These are phyloP conservation scores for Drosophila mojavensis DNA, from an alignment of 1,140 invertebrate genomes.

Conservation along the genomic window DNA sequence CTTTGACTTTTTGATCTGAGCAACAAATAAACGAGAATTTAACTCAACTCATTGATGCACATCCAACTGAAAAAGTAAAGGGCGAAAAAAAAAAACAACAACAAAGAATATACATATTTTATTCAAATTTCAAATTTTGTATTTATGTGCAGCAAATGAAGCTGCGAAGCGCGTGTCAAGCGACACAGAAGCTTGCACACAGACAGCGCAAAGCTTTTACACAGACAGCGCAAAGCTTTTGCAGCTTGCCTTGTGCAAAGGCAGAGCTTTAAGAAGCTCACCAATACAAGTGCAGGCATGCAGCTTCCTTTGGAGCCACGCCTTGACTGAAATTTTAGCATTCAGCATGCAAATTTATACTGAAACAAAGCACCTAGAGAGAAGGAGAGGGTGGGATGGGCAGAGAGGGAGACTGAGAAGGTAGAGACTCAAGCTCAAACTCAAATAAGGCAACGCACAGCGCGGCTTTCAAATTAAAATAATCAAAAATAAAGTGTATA, in stretches of 20 bases:
- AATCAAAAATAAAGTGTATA: slow-evolving; percentile 71
- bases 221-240: background rate
- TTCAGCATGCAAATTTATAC: slow-evolving; percentile 76
- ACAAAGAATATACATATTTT: background rate
- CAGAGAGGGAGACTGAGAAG: slow-evolving; percentile 12
- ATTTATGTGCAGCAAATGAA: background rate
- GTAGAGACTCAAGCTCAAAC: background rate
- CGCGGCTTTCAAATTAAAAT: slow-evolving; percentile 77
- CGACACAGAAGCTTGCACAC: slow-evolving; percentile 1
- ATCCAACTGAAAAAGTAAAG: slow-evolving; percentile 32
- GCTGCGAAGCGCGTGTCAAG: too few species aligned
- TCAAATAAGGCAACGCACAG: slow-evolving; percentile 52
- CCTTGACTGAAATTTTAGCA: slow-evolving; percentile 61
- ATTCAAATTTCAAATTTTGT: background rate
- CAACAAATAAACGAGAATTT: slow-evolving; percentile 33
- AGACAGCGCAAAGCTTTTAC: background rate
- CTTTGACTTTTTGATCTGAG: slow-evolving; percentile 55
- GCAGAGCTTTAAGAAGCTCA: slow-evolving; percentile 27
- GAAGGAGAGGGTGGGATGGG: slow-evolving; percentile 12
- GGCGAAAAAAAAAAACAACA: slow-evolving; percentile 12
- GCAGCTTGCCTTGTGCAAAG: too few species aligned
- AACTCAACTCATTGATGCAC: background rate
- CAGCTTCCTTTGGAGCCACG: slow-evolving; percentile 11
- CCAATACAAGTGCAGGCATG: slow-evolving; percentile 3
- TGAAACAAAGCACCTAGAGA: slow-evolving; percentile 61